phyloP scores from a whole-genome alignment of 2,113 vertebrate genomes.

The Lampris incognitus region DNA sequence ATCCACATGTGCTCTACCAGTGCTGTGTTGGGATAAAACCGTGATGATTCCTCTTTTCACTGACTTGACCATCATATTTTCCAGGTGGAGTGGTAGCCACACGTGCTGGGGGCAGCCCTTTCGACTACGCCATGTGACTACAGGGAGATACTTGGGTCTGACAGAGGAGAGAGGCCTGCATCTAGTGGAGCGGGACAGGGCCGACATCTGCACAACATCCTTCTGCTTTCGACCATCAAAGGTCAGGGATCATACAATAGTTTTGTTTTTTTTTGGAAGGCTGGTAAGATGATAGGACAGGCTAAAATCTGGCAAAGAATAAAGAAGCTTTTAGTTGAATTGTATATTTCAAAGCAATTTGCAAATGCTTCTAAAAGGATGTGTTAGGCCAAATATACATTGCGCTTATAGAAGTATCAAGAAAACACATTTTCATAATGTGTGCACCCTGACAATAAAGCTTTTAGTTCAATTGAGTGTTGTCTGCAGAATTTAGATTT shows the following conservation, averaged over 20 bases:
- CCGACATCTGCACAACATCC: slow-evolving; percentile 89
- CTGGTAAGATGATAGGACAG: background rate
- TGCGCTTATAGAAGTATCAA: too few species aligned
- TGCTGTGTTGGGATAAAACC: too few species aligned
- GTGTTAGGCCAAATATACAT: too few species aligned
- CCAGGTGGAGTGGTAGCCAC: slow-evolving; percentile 95
- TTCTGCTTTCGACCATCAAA: slow-evolving; percentile 95
- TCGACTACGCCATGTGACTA: slow-evolving; percentile 91
- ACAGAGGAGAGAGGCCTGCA: slow-evolving; percentile 88
- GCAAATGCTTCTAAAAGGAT: too few species aligned
- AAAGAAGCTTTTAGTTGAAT: background rate
- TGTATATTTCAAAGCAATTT: too few species aligned
- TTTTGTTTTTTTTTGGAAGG: background rate
- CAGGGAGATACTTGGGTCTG: slow-evolving; percentile 92
- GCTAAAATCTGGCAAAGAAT: background rate
- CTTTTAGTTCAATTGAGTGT: too few species aligned
- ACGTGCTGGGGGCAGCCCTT: slow-evolving; percentile 93
- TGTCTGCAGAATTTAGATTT: too few species aligned
- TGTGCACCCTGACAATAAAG: too few species aligned
- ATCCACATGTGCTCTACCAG: too few species aligned
- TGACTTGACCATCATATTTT: slow-evolving; percentile 8
- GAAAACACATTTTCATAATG: too few species aligned
- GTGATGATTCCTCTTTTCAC: too few species aligned
- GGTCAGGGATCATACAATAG: slow-evolving; percentile 76
- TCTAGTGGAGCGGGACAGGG: slow-evolving; percentile 90